These are phyloP conservation scores for Trichomycterus rosablanca DNA, from an alignment of 2,113 vertebrate genomes.

Conservation along the genomic window DNA sequence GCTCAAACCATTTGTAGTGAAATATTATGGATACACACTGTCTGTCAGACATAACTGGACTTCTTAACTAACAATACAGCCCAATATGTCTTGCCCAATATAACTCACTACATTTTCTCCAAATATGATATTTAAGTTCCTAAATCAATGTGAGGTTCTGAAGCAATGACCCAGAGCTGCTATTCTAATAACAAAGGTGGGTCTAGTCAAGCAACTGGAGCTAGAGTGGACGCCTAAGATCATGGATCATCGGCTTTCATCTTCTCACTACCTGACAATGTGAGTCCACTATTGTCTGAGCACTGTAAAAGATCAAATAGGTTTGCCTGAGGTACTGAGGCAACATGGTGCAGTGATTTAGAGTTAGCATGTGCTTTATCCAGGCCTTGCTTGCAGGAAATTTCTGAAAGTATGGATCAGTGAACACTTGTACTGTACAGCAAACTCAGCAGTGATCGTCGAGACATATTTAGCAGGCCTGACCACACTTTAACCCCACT, in stretches of 20 bases:
- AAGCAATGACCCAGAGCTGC: conserved; percentile 36
- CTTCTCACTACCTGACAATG: conserved; percentile 1
- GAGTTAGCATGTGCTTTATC: conserved; percentile 21
- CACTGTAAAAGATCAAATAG: conserved; percentile 18
- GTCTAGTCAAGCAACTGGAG: conserved; percentile 34
- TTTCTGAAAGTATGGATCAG: conserved; percentile 56
- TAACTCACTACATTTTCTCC: background rate
- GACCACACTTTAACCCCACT: no score
- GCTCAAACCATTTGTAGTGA: no score
- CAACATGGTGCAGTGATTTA: conserved; percentile 22
- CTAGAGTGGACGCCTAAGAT: conserved; percentile 10
- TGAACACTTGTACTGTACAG: conserved; percentile 41
- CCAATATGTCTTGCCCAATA: no score
- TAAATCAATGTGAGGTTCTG: conserved; percentile 8
- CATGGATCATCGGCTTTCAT: conserved; percentile 35
- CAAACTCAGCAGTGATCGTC: no score
- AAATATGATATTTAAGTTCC: background rate
- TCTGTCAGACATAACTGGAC: no score
- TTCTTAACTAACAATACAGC: no score
- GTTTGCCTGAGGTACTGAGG: conserved; percentile 23
- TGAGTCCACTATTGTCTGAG: conserved; percentile 23
- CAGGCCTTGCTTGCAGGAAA: conserved; percentile 28
- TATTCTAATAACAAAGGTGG: conserved; percentile 34
- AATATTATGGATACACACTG: no score
- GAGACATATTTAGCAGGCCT: no score